phyloP scores from a whole-genome alignment of 2,888 invertebrate genomes.

The Eristalinus sepulchralis region DNA sequence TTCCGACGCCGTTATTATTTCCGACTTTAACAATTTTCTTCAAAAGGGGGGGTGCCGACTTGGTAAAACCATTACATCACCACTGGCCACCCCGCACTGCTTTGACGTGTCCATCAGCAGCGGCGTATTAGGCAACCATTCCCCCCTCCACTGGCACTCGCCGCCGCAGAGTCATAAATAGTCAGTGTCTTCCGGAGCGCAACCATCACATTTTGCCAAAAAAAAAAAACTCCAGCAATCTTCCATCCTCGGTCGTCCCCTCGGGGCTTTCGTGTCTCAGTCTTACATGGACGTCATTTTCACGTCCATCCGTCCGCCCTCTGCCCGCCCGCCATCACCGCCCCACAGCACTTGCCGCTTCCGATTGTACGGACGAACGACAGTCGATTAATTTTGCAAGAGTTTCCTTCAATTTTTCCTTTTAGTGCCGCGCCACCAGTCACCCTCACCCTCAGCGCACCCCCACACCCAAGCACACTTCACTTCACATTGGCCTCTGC shows the following conservation, averaged over 20 bases:
- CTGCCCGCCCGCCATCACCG: neutral
- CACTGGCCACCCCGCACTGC: conserved; percentile 12
- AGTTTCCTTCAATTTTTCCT: conserved; percentile 66
- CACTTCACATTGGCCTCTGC: conserved; percentile 9
- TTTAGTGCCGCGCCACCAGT: conserved; percentile 31
- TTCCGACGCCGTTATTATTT: conserved; percentile 70
- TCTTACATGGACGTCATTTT: conserved; percentile 18
- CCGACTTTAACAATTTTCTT: conserved; percentile 69
- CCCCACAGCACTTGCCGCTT: conserved; percentile 21
- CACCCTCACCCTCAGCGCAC: neutral
- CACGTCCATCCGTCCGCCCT: neutral
- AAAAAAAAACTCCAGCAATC: conserved; percentile 3
- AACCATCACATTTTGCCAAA: conserved; percentile 49
- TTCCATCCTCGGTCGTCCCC: neutral
- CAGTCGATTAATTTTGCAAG: conserved; percentile 71
- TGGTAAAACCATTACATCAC: conserved; percentile 51
- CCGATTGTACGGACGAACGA: conserved; percentile 64
- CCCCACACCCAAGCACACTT: neutral
- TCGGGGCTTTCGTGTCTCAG: neutral
- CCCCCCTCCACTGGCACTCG: neutral
- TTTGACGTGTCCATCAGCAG: neutral
- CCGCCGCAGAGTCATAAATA: conserved; percentile 64
- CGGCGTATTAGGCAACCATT: neutral
- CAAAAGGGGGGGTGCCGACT: neutral
- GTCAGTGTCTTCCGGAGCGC: conserved; percentile 63